Conservation (phyloP, 2,113 vertebrate species). For the Hippocampus mohnikei region DNA sequence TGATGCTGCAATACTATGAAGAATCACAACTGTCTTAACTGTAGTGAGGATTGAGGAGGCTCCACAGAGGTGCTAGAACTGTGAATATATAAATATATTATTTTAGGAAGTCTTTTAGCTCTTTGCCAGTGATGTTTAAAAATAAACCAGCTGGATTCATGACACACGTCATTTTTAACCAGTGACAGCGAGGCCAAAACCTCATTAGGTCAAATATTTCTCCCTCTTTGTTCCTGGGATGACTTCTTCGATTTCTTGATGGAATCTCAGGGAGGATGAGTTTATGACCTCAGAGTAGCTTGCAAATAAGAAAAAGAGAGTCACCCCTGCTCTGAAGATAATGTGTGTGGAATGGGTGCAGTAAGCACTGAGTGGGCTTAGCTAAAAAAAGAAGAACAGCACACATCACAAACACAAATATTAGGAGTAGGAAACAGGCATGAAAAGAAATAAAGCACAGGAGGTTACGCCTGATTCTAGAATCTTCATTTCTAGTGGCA, state of each 20-base stretch:
- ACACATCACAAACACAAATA: slow-evolving; percentile 6
- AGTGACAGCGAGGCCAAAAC: too few species aligned
- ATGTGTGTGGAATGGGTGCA: slow-evolving; percentile 14
- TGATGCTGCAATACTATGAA: background rate
- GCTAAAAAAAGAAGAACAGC: background rate
- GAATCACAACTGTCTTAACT: background rate
- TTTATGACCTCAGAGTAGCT: background rate
- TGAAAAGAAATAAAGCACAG: background rate
- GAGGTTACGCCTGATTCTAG: background rate
- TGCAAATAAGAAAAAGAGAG: slow-evolving; percentile 3
- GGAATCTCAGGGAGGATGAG: background rate
- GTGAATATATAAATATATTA: too few species aligned
- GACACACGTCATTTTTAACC: too few species aligned
- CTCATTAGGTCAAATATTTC: background rate
- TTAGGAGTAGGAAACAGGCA: slow-evolving; percentile 19
- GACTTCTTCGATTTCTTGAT: background rate
- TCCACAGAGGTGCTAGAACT: background rate
- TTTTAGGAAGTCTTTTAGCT: too few species aligned
- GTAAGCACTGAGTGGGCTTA: slow-evolving; percentile 10
- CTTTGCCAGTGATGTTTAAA: too few species aligned
- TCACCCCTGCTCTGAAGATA: slow-evolving; percentile 17
- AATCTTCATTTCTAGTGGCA: background rate
- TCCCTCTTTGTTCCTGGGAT: background rate
- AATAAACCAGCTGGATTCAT: too few species aligned
- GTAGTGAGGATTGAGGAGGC: background rate